Base-by-base conservation (phyloP, 1,140 invertebrate genomes). In the Drosophila carrolli region DNA sequence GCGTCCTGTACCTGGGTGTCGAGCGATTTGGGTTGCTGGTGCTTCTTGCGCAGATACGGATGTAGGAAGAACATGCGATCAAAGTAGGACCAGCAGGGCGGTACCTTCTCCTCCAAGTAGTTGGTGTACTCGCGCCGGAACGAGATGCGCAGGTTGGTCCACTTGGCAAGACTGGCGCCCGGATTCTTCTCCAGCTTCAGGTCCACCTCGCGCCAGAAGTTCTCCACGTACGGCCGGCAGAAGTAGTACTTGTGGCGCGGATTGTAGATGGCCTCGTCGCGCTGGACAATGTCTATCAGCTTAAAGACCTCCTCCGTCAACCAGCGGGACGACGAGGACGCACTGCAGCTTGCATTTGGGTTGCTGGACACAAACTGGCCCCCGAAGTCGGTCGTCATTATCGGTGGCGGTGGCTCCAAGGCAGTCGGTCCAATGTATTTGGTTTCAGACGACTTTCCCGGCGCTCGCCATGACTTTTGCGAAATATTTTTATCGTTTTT, bases 241-340 rank as follows among this genome's bases (percentile, higher is more conserved):
- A 92, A 92, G 60, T 92, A 92, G 40, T 92, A 91, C 38, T 92
- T 92, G 48, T 92, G 88, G 3, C 91, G 51, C 2, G 91, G 91
- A 78, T 92, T 92, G 59, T 92, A 92, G 40, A 92, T 92, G 8
- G 91, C 91, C 48, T 92, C 91, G 81, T 92, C 89, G 13, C 83
- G 65, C 41, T 90, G 90, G 23, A 92, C 91, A 70, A 92, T 75
- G 73, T 92, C 91, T 37, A 92, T 92, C 51, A 92, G 37, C 37
- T 88, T 91, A 7, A 92, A 92, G 5, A 92, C 91, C 29, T 92
- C 91, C 54, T 92, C 91, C 4, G 91, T 91, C 1, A 92, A 56
- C 91, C 91, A 92, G 7, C 91, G 82, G 4, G 90, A 89, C 6
- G 29, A 32, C 9, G 86, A 89, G 8, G 29, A 32, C 7, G 86